Base-by-base conservation (phyloP, 2,797 vertebrate species). In the Sylvilagus floridanus region DNA sequence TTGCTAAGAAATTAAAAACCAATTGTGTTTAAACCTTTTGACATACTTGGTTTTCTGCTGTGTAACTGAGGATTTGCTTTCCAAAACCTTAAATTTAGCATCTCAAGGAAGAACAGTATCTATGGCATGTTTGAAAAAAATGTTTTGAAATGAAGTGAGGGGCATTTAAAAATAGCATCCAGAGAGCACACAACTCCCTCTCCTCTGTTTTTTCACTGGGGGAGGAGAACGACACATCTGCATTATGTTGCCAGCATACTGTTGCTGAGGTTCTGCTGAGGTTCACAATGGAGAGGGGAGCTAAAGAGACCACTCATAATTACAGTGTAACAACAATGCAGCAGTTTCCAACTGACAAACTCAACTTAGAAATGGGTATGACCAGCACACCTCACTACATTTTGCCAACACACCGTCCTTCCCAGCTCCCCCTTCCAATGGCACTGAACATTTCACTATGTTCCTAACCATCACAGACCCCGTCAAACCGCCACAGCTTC, bases 71-170 rank as follows among this genome's bases (percentile, higher is more conserved):
- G 66, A 96, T 78, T 90, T 96, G 88, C 81, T 97, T 97, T 97
- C 95, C 94, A 96, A 97, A 97, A 97, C 96, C 89, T 97, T 92
- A 97, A 96, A 97, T 96, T 97, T 96, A 97, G 97, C 94, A 96
- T 96, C 93, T 96, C 95, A 97, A 95, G 84, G 78, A 97, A 97
- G 97, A 97, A 97, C 95, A 89, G 95, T 97, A 95, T 96, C 97
- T 97, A 94, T 91, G 96, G 96, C 96, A 96, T 96, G 92, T 96
- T 95, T 97, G 95, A 95, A 97, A 97, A 96, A 97, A 97, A 90
- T 96, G 97, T 97, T 97, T 97, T 97, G 97, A 97, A 97, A 96
- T 90, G 93, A 96, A 96, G 92, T 95, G 97, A 97, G 93, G 96
- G 97, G 96, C 96, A 96, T 91, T 97, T 97, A 96, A 97, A 97